Evolutionary conservation across 1,140 invertebrate species (phyloP), one percentile per base, ranked within the genome.

Genomic region (Eubasilissa regina): DNA sequence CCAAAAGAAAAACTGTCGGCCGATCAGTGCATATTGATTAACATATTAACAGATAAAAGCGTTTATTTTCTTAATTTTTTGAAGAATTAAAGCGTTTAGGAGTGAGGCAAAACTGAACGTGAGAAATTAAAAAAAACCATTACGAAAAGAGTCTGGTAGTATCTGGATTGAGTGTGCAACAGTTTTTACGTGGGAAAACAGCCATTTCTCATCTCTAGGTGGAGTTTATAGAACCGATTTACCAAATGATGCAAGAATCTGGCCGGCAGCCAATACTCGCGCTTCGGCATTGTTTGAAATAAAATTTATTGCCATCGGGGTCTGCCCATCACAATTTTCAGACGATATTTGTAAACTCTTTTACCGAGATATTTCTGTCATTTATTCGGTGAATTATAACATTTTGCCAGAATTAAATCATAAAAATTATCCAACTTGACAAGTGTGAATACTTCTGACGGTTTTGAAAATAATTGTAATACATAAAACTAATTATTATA

Each of bases 271-370:
- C 78, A 80, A 77, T 35, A 17, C 35, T 53, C 19, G 11, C 51
- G 60, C 73, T 80, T 68, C 45, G 43, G 72, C 70, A 80, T 80
- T 80, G 73, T 80, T 80, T 80, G 68, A 80, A 80, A 80, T 66
- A 17, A 44, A 66, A 80, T 80, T 80, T 80, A 80, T 75, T 48
- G 45, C 60, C 45, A 10, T 75, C 62, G 75, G 70, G 47, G 76
- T 80, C 17, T 68, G 51, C 48, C 21, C 51, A 74, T 56, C 51
- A 12, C 15, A 74, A 74, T 15, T 74, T 44, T 17, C 25, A 13
- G 11, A 21, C 51, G 70, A 56, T 19, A 60, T 21, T 44, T 74
- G 70, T 74, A 43, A 35, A 44, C 53, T 43, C 35, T 55, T 56
- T 17, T 43, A 10, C 70, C 17, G 68, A 74, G 25, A 55, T 74